Base-by-base conservation (phyloP, 2,888 invertebrate genomes). In the Drosophila mimica region DNA sequence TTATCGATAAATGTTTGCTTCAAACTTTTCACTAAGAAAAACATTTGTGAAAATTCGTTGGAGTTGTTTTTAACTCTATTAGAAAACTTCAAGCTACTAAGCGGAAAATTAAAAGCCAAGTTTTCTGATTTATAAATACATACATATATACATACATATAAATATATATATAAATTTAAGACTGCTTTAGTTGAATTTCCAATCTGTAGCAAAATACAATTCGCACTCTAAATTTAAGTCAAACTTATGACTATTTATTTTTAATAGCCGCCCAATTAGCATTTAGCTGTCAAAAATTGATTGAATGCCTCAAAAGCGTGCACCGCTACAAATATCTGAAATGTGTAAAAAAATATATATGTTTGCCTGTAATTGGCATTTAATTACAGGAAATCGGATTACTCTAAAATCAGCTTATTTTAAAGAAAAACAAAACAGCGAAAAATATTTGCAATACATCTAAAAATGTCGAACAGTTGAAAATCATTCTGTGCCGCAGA, bases 381-480 rank as follows among this genome's bases (percentile, higher is more conserved):
- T 76, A 81, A 85, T 82, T 68, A 74, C 79, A 69, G 74, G 64
- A 82, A 87, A 80, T 83, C 80, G 69, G 56, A 51, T 81, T 80
- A 79, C 62, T 64, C 58, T 59, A 34, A 76, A 81, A 81, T 70
- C 79, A 56, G 79, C 79, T 72, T 81, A 71, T 53, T 52, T 28
- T 4, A 25, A 46, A 4, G 1, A 54, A 63, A 61, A n/a, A n/a
- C n/a, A n/a, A n/a, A n/a, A n/a, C n/a, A n/a, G n/a, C n/a, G n/a
- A n/a, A 53, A 70, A 64, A 79, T 60, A 70, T 69, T 67, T 69
- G 68, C 33, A 52, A 70, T 31, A 58, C 49, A 52, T 59, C 28
- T 68, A 48, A 62, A 59, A 60, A 52, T 51, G 62, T 57, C 56
- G 48, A 48, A 53, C 62, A 57, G 57, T 51, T 51, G 60, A 53